Evolutionary conservation across 1,140 invertebrate genomes (phyloP).

Genomic region (Drosophila simulans): DNA sequence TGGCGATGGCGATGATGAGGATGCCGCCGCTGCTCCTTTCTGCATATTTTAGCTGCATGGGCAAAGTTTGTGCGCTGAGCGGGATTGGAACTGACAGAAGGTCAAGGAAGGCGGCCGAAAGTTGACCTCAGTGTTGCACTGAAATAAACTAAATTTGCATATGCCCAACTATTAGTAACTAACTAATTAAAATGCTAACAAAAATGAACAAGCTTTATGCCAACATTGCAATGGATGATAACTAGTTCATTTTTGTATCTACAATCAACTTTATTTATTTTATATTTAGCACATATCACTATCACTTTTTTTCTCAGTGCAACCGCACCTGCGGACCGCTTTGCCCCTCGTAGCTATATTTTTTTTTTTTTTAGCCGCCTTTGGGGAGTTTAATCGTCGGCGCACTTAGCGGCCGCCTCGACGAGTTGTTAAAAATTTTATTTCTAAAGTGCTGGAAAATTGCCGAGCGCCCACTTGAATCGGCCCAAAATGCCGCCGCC

Average conservation of each 20-base stretch:
- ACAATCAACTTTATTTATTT: background rate
- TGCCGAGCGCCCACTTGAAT: constrained; percentile 66
- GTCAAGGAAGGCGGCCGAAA: constrained; percentile 22
- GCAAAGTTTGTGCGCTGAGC: constrained; percentile 37
- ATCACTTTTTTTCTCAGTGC: background rate
- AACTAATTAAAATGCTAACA: no score
- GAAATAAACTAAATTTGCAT: background rate
- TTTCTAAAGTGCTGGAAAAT: constrained; percentile 79
- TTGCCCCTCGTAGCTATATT: background rate
- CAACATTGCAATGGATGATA: no score
- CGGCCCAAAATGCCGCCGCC: background rate
- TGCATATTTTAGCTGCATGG: constrained; percentile 64
- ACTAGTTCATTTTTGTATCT: background rate
- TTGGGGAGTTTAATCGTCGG: constrained; percentile 72
- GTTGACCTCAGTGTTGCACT: background rate
- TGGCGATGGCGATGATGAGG: constrained; percentile 17
- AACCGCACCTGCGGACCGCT: constrained; percentile 26
- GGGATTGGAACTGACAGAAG: constrained; percentile 31
- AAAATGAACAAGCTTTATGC: no score
- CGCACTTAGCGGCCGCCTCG: constrained; percentile 76
- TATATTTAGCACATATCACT: no score
- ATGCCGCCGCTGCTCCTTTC: constrained; percentile 24
- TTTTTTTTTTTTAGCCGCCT: constrained; percentile 3
- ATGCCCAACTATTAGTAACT: background rate
- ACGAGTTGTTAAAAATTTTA: constrained; percentile 79